Evolutionary conservation across 2,113 vertebrate genomes (phyloP).

Genomic region (Alosa alosa): DNA sequence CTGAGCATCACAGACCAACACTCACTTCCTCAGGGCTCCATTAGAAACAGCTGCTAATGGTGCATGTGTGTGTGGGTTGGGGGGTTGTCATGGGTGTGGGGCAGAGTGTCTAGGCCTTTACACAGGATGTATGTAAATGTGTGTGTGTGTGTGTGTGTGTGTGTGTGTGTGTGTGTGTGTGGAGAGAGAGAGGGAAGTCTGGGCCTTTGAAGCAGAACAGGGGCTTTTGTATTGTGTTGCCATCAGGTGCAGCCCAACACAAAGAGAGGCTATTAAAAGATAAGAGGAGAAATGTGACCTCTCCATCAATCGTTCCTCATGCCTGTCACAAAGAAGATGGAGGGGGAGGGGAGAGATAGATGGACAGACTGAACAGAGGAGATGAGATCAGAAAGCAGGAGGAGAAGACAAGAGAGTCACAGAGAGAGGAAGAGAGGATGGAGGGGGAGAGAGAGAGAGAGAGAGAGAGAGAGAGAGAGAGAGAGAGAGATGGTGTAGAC

Average conservation of each 20-base stretch:
- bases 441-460: too few species aligned
- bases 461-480: background rate
- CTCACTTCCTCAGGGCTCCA: background rate
- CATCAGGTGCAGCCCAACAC: conserved; percentile 68
- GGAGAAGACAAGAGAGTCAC: background rate
- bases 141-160: background rate
- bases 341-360: background rate
- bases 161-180: background rate
- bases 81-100: background rate
- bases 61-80: too few species aligned
- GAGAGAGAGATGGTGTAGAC: background rate
- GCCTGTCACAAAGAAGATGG: conserved; percentile 41
- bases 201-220: conserved; percentile 56
- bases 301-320: conserved; percentile 61
- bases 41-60: background rate
- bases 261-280: conserved; percentile 75
- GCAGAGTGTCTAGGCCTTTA: background rate
- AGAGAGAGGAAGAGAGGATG: too few species aligned
- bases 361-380: background rate
- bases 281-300: conserved; percentile 70
- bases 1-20: background rate
- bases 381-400: background rate
- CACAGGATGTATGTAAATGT: background rate
- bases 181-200: background rate
- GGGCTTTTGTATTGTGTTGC: conserved; percentile 60